Percentiles rank a stretch among this genome's conserved stretches.
phyloP scores from a whole-genome alignment of 2,888 invertebrate species.

The Ecliptopera silaceata region DNA sequence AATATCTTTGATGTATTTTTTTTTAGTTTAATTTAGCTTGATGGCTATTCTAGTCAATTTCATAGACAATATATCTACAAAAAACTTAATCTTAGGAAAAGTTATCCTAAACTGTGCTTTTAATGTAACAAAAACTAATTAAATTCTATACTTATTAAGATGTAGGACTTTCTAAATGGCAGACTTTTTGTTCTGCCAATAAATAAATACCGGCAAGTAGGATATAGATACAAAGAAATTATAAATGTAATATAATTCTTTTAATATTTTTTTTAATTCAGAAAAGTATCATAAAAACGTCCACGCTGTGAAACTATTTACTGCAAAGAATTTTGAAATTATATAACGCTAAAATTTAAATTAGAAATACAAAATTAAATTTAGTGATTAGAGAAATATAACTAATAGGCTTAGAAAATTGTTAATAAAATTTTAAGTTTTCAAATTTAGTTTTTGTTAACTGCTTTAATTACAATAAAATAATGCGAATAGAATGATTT shows the following conservation, averaged over 20 bases:
- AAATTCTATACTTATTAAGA: not conserved
- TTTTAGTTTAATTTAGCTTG: conserved; percentile 15
- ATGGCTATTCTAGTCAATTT: conserved; percentile 60
- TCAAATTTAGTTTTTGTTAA: no score
- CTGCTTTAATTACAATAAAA: no score
- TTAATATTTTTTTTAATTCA: conserved; percentile 25
- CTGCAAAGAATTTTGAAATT: conserved; percentile 40
- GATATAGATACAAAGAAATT: not conserved
- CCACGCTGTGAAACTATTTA: conserved; percentile 68
- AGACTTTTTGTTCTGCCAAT: not conserved
- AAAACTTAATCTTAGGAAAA: conserved; percentile 23
- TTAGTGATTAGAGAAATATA: not conserved
- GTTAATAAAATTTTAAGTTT: no score
- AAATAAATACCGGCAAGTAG: no score
- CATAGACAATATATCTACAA: conserved; percentile 69
- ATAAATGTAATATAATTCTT: not conserved
- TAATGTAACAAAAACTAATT: conserved; percentile 27
- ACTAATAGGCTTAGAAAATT: not conserved
- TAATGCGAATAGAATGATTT: no score
- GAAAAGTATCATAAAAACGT: conserved; percentile 70
- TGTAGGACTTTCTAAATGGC: not conserved
- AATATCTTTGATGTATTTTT: not conserved
- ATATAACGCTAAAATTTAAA: conserved; percentile 29
- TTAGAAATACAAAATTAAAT: conserved; percentile 3
- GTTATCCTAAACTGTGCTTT: conserved; percentile 29